phyloP scores from a whole-genome alignment of 2,888 invertebrate species.

The Acleris laterana region DNA sequence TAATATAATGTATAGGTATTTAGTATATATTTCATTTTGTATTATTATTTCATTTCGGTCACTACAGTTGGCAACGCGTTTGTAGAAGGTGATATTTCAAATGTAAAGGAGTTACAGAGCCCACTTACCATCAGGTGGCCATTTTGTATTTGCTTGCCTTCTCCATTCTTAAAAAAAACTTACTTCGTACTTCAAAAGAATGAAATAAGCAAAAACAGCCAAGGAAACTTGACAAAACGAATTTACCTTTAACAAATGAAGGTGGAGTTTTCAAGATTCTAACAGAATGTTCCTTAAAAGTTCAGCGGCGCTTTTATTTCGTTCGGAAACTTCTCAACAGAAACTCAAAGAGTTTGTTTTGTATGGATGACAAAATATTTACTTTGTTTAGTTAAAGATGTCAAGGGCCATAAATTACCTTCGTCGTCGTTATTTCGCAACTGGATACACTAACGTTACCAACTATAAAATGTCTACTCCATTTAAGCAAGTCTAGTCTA shows the following conservation, averaged over 20 bases:
- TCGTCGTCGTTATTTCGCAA: constrained; percentile 14
- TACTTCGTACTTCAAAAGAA: not conserved
- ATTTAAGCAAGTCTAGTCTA: too few relatives aligned
- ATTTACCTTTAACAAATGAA: constrained; percentile 27
- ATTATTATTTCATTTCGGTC: too few relatives aligned
- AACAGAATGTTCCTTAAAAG: constrained; percentile 29
- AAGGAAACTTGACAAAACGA: constrained; percentile 5
- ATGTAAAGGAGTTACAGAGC: too few relatives aligned
- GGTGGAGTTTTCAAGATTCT: constrained; percentile 19
- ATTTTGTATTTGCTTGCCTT: too few relatives aligned
- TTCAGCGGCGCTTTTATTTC: constrained; percentile 28
- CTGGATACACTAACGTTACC: constrained; percentile 9
- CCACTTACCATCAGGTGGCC: too few relatives aligned
- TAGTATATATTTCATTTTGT: too few relatives aligned
- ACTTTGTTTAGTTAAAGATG: constrained; percentile 9
- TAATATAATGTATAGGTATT: too few relatives aligned
- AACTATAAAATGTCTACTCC: too few relatives aligned
- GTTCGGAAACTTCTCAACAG: constrained; percentile 23
- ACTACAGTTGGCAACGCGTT: too few relatives aligned
- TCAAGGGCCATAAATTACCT: constrained; percentile 26
- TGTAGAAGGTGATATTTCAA: too few relatives aligned
- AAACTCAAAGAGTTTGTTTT: constrained; percentile 28
- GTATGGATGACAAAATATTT: constrained; percentile 28
- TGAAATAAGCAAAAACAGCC: constrained; percentile 7
- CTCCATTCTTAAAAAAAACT: too few relatives aligned